A percentile compares a stretch with the other conserved stretches of the same genome.
These are phyloP conservation scores for Rousettus madagascariensis DNA, from an alignment of 2,797 vertebrate species.

Conservation along the genomic window DNA sequence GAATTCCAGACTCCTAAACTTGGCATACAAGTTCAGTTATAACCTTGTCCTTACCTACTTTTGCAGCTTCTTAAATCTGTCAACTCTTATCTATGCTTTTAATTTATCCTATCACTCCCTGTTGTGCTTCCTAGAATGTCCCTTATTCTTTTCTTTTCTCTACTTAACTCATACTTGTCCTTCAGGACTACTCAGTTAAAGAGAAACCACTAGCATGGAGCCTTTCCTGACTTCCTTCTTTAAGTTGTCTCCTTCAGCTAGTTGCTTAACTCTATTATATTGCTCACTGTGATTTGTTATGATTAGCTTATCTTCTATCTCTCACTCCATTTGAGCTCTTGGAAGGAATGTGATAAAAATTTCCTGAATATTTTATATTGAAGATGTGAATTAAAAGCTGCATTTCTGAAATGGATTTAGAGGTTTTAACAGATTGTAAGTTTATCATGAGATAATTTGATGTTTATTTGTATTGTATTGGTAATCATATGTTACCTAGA, in stretches of 20 bases:
- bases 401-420: constrained; percentile 22
- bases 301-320: background rate
- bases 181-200: constrained; percentile 6
- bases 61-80: background rate
- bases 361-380: constrained; percentile 33
- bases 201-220: background rate
- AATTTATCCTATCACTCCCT: background rate
- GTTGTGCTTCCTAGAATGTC: background rate
- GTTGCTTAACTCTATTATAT: background rate
- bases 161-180: background rate
- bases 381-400: background rate
- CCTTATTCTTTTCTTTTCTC: constrained; percentile 25
- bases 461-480: background rate
- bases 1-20: background rate
- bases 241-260: background rate
- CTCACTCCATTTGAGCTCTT: background rate
- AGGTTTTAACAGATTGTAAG: background rate
- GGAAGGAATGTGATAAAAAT: background rate
- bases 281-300: background rate
- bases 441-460: background rate
- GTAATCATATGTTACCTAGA: background rate
- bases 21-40: background rate
- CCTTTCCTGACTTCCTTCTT: background rate
- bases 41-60: background rate
- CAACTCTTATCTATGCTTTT: background rate